These are phyloP conservation scores for Sclerodermus sp. DNA, from an alignment of 2,888 invertebrate species.

Conservation along the genomic window DNA sequence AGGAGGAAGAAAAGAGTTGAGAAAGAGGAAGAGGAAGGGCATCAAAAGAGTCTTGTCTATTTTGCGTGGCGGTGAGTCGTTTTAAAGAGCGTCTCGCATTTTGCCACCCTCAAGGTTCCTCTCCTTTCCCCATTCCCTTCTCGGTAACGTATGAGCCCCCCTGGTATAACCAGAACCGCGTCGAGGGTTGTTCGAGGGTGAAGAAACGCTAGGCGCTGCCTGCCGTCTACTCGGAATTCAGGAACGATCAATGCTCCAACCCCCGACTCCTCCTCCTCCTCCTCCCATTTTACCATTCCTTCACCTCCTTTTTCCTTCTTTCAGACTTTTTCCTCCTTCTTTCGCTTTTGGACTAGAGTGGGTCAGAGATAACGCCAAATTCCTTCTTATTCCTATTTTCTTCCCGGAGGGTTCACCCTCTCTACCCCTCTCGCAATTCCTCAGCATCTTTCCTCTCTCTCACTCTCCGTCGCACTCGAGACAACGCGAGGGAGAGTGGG, in stretches of 20 bases:
- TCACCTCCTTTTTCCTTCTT: conserved; percentile 11
- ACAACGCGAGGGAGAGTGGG: neutral
- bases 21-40: neutral
- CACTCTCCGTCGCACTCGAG: conserved; percentile 12
- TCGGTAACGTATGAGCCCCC: no score
- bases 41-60: neutral
- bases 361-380: no score
- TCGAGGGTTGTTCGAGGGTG: conserved; percentile 22
- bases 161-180: neutral
- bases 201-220: conserved; percentile 39
- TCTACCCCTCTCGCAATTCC: conserved; percentile 12
- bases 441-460: conserved; percentile 10
- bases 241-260: conserved; percentile 51
- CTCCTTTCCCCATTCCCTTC: no score
- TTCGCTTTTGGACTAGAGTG: conserved; percentile 8
- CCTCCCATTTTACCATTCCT: conserved; percentile 12
- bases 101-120: neutral
- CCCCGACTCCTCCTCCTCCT: conserved; percentile 21
- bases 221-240: conserved; percentile 51
- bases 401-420: no score
- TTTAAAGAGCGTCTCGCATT: neutral
- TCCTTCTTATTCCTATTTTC: no score
- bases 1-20: no score
- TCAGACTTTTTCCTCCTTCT: conserved; percentile 8
- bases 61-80: neutral